These are phyloP conservation scores for Scytalopus superciliaris DNA, from an alignment of 2,113 vertebrate species.

Conservation along the genomic window DNA sequence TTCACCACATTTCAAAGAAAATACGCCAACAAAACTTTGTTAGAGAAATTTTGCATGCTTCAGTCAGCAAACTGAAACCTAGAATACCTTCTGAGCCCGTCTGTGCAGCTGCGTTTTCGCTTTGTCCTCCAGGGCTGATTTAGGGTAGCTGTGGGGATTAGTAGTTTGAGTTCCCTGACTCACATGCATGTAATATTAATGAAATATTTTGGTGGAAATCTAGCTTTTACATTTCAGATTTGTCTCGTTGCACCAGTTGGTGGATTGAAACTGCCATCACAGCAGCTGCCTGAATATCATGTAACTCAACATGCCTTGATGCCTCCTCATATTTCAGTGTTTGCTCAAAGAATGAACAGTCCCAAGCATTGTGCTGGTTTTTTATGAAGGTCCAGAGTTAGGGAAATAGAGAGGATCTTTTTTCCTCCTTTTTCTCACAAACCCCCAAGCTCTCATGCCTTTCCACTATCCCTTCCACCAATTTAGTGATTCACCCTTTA, in stretches of 20 bases:
- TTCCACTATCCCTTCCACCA: neutral
- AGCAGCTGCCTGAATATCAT: constrained; percentile 59
- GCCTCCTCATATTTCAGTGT: constrained; percentile 48
- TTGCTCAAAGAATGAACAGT: constrained; percentile 28
- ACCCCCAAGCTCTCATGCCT: neutral
- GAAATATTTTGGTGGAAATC: constrained; percentile 55
- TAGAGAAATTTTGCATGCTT: neutral
- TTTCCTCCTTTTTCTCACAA: constrained; percentile 17
- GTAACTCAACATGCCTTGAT: constrained; percentile 52
- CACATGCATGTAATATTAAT: constrained; percentile 19
- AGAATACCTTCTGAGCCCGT: neutral
- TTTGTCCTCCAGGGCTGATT: constrained; percentile 11
- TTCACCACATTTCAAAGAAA: constrained; percentile 34
- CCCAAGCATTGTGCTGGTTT: constrained; percentile 29
- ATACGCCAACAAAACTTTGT: neutral
- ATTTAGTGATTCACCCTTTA: neutral
- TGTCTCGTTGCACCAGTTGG: constrained; percentile 57
- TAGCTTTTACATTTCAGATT: constrained; percentile 68
- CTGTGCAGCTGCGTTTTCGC: neutral
- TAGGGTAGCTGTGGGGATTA: constrained; percentile 33
- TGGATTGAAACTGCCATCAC: constrained; percentile 35
- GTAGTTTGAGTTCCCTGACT: constrained; percentile 8
- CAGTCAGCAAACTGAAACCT: constrained; percentile 38
- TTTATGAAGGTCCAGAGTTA: neutral
- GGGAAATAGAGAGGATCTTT: constrained; percentile 12